These are phyloP conservation scores for Opisthograptis luteolata DNA, from an alignment of 2,888 invertebrate genomes.

Conservation along the genomic window DNA sequence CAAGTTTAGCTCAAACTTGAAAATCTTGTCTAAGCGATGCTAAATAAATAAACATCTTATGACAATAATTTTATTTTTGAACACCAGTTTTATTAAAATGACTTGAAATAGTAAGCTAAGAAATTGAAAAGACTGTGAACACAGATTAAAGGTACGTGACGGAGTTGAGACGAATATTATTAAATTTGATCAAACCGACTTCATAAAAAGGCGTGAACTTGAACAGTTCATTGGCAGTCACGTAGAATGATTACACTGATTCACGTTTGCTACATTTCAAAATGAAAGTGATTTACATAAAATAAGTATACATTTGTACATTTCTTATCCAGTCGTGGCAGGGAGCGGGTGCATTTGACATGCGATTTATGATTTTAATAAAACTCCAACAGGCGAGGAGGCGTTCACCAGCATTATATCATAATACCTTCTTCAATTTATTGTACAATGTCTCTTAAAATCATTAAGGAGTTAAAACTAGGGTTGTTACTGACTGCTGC, in stretches of 20 bases:
- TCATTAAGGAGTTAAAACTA: constrained; percentile 20
- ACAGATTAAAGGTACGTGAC: constrained; percentile 4
- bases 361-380: constrained; percentile 83
- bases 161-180: constrained; percentile 16
- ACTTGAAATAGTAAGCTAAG: not conserved
- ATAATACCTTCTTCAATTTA: constrained; percentile 56
- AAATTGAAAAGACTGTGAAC: not conserved
- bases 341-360: constrained; percentile 79
- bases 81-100: not conserved
- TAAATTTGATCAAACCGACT: constrained; percentile 17
- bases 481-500: too few relatives aligned
- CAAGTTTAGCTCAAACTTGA: too few relatives aligned
- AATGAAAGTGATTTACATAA: constrained; percentile 67
- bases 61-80: not conserved
- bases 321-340: constrained; percentile 68
- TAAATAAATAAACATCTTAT: too few relatives aligned
- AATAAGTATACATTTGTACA: constrained; percentile 65
- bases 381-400: constrained; percentile 65
- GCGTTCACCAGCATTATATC: constrained; percentile 66
- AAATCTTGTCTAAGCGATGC: too few relatives aligned
- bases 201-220: constrained; percentile 22
- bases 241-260: constrained; percentile 44
- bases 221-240: constrained; percentile 31
- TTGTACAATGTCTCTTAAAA: constrained; percentile 31
- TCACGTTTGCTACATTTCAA: constrained; percentile 49